phyloP scores from a whole-genome alignment of 2,113 vertebrate genomes.

The Limanda limanda region DNA sequence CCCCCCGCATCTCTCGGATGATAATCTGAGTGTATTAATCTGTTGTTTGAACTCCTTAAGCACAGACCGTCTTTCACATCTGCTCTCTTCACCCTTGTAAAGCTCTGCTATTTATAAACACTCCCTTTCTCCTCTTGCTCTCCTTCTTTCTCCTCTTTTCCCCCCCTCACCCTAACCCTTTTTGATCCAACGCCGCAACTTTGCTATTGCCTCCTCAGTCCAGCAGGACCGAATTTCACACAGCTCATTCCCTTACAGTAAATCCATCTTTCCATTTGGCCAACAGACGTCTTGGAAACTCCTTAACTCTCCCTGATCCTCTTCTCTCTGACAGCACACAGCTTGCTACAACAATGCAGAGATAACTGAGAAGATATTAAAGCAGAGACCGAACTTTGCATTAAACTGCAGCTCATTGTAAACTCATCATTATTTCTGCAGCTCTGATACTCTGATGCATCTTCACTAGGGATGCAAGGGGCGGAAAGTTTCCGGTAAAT shows the following conservation, averaged over 20 bases:
- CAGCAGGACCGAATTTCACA: slow-evolving; percentile 38
- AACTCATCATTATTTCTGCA: background rate
- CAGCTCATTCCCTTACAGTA: slow-evolving; percentile 30
- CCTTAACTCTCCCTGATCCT: slow-evolving; percentile 30
- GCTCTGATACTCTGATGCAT: background rate
- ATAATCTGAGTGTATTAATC: slow-evolving; percentile 86
- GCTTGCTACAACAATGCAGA: background rate
- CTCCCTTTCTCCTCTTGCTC: slow-evolving; percentile 26
- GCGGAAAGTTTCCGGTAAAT: no score
- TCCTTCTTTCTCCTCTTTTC: slow-evolving; percentile 7
- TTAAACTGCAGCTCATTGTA: background rate
- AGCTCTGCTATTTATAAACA: slow-evolving; percentile 77
- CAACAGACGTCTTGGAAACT: slow-evolving; percentile 32
- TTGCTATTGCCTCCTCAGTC: background rate
- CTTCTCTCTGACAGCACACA: background rate
- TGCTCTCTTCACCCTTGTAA: slow-evolving; percentile 82
- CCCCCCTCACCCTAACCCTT: background rate
- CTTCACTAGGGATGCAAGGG: no score
- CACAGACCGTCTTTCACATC: slow-evolving; percentile 83
- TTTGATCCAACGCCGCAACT: slow-evolving; percentile 19
- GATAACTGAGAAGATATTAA: background rate
- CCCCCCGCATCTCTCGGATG: slow-evolving; percentile 20
- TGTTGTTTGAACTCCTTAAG: slow-evolving; percentile 85
- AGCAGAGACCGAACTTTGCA: background rate
- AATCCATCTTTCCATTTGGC: slow-evolving; percentile 49